Evolutionary conservation across 1,140 invertebrate genomes (phyloP).

Genomic region (Holotrichia oblita): DNA sequence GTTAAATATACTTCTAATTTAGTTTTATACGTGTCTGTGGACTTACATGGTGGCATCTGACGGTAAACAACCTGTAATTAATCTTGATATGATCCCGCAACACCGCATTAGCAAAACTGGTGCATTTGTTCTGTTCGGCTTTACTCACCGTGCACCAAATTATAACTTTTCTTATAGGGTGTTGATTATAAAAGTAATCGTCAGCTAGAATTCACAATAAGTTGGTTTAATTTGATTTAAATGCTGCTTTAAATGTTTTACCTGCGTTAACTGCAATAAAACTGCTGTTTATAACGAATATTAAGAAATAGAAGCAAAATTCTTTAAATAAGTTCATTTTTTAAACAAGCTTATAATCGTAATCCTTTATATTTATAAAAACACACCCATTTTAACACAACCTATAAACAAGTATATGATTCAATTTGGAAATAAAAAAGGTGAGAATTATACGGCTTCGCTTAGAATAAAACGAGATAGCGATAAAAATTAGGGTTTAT

Average conservation of each 20-base stretch:
- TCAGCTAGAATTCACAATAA: constrained; percentile 42
- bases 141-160: constrained; percentile 82
- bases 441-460: not conserved
- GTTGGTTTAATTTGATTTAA: not conserved
- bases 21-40: too few species aligned
- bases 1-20: too few species aligned
- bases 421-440: not conserved
- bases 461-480: not conserved
- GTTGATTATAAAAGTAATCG: constrained; percentile 42
- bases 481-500: not conserved
- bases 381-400: constrained; percentile 26
- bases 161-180: constrained; percentile 54
- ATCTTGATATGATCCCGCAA: constrained; percentile 72
- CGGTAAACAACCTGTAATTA: constrained; percentile 68
- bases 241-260: not conserved
- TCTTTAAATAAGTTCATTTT: not conserved
- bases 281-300: not conserved
- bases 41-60: constrained; percentile 71
- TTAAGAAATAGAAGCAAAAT: not conserved
- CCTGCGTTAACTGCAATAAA: not conserved
- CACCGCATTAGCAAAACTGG: constrained; percentile 73
- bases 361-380: not conserved
- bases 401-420: not conserved
- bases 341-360: not conserved
- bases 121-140: constrained; percentile 80